Percentiles rank a stretch among this genome's conserved stretches.
Evolutionary conservation across 2,888 invertebrate species (phyloP).

Genomic region (Agrilus cyanescens): DNA sequence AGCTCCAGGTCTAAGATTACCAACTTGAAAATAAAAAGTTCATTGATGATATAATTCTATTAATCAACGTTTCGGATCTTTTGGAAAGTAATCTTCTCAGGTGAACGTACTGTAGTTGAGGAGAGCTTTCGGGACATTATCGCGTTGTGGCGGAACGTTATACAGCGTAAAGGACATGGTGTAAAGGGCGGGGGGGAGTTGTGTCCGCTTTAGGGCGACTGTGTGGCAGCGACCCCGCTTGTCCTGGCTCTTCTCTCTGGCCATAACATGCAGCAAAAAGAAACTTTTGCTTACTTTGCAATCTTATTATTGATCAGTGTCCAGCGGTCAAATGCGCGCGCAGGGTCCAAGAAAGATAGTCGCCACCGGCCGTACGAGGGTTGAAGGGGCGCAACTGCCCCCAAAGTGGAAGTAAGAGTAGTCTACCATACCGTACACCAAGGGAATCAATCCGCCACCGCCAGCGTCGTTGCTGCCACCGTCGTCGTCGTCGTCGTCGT

Average conservation of each 20-base stretch:
- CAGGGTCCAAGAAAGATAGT: slow-evolving; percentile 24
- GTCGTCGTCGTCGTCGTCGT: too few relatives aligned
- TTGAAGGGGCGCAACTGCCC: slow-evolving; percentile 11
- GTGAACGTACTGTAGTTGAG: too few relatives aligned
- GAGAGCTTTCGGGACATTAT: too few relatives aligned
- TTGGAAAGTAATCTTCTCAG: too few relatives aligned
- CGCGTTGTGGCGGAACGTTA: too few relatives aligned
- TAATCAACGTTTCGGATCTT: too few relatives aligned
- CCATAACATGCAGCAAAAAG: slow-evolving; percentile 21
- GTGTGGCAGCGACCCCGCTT: background rate
- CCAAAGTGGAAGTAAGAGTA: slow-evolving; percentile 9
- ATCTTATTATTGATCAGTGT: slow-evolving; percentile 41
- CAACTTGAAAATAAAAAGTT: too few relatives aligned
- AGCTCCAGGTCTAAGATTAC: too few relatives aligned
- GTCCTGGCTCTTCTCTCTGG: slow-evolving; percentile 13
- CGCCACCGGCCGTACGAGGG: slow-evolving; percentile 9
- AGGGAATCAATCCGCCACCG: slow-evolving; percentile 16
- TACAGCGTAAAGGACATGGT: too few relatives aligned
- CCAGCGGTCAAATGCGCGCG: slow-evolving; percentile 38
- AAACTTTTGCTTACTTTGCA: slow-evolving; percentile 40
- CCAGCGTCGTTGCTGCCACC: too few relatives aligned
- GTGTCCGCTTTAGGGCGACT: slow-evolving; percentile 9
- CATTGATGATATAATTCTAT: too few relatives aligned
- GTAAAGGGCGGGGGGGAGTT: too few relatives aligned
- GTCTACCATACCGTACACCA: background rate